Percentiles rank a stretch among this genome's conserved stretches.
phyloP scores from a whole-genome alignment of 1,140 invertebrate species.

The Spodoptera litura region DNA sequence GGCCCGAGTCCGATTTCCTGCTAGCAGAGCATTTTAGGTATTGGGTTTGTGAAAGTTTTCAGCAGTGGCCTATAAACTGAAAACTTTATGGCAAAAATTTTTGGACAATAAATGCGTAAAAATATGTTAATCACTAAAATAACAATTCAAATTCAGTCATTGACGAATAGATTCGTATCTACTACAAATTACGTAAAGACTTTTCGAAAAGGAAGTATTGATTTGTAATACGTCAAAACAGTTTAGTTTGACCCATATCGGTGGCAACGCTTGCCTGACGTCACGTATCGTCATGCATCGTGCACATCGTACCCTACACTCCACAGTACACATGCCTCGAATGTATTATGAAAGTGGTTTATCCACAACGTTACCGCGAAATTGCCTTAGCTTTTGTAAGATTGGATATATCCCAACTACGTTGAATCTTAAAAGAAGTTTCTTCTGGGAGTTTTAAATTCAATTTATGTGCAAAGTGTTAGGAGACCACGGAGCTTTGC shows the following conservation, averaged over 20 bases:
- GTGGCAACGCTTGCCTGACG: background rate
- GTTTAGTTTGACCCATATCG: conserved; percentile 18
- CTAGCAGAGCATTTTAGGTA: too few species aligned
- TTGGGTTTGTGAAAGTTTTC: too few species aligned
- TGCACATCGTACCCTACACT: background rate
- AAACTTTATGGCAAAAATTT: too few species aligned
- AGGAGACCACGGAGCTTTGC: background rate
- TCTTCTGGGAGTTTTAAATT: conserved; percentile 23
- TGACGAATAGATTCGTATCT: too few species aligned
- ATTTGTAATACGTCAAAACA: conserved; percentile 6
- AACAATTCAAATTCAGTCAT: too few species aligned
- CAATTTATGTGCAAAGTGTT: conserved; percentile 25
- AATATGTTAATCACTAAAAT: too few species aligned
- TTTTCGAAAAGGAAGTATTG: background rate
- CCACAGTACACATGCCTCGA: conserved; percentile 13
- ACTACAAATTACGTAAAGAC: background rate
- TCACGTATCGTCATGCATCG: conserved; percentile 7
- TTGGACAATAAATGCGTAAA: too few species aligned
- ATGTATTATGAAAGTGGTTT: conserved; percentile 24
- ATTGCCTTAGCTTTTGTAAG: conserved; percentile 25
- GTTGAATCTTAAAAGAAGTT: conserved; percentile 17
- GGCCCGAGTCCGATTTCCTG: too few species aligned
- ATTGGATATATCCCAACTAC: conserved; percentile 34
- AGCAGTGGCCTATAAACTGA: too few species aligned
- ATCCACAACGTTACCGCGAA: conserved; percentile 26